Evolutionary conservation across 1,140 invertebrate genomes (phyloP).

Genomic region (Plectus sambesii): DNA sequence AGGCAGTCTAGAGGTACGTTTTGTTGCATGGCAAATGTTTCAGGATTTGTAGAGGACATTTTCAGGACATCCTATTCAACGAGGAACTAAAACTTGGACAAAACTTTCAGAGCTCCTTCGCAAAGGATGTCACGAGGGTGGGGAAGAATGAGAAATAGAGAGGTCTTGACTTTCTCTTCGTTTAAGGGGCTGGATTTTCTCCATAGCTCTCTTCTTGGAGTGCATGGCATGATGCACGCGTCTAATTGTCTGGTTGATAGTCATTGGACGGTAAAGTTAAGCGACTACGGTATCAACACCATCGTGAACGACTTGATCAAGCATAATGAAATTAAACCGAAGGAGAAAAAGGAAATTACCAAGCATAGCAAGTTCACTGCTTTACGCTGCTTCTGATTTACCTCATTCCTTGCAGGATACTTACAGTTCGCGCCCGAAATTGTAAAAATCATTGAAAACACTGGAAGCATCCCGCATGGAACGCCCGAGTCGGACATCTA

Average conservation of each 20-base stretch:
- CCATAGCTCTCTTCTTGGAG: conserved; percentile 33
- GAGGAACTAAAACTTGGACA: conserved; percentile 41
- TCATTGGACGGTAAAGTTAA: conserved; percentile 44
- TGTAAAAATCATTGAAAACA: conserved; percentile 40
- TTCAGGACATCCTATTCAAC: conserved; percentile 43
- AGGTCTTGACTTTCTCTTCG: conserved; percentile 9
- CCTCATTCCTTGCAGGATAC: conserved; percentile 36
- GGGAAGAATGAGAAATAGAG: conserved; percentile 1
- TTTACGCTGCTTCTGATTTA: no score
- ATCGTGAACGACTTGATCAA: conserved; percentile 40
- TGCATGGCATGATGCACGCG: conserved; percentile 41
- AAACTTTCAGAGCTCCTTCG: conserved; percentile 46
- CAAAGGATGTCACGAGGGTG: conserved; percentile 44
- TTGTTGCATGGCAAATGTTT: conserved; percentile 8
- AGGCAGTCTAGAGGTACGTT: conserved; percentile 35
- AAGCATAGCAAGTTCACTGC: no score
- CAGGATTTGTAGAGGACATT: neutral
- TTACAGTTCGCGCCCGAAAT: conserved; percentile 44
- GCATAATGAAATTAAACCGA: conserved; percentile 37
- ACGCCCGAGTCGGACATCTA: conserved; percentile 38
- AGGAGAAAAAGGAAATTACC: no score
- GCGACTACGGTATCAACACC: conserved; percentile 41
- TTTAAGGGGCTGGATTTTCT: conserved; percentile 38
- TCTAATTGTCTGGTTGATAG: conserved; percentile 45
- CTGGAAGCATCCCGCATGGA: conserved; percentile 37